phyloP scores from a whole-genome alignment of 2,797 vertebrate species.

The Champsocephalus esox region DNA sequence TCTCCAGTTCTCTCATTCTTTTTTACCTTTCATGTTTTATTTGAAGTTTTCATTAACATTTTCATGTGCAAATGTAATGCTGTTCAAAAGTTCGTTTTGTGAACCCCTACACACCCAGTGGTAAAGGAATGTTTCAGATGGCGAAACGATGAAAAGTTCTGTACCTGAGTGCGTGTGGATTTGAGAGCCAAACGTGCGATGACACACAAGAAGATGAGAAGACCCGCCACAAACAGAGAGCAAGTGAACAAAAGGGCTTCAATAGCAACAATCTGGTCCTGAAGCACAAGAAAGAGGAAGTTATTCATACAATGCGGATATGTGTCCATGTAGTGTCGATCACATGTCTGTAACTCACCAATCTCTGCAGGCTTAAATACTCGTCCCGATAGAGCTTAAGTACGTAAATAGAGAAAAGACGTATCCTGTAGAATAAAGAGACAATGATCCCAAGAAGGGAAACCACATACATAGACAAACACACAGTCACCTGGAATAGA shows the following conservation, averaged over 20 bases:
- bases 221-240: conserved; percentile 52
- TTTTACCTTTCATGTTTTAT: background rate
- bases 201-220: conserved; percentile 71
- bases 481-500: conserved; percentile 73
- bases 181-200: conserved; percentile 67
- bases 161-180: conserved; percentile 74
- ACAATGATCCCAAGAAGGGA: conserved; percentile 61
- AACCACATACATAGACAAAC: conserved; percentile 74
- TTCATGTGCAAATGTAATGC: background rate
- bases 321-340: background rate
- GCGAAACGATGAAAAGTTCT: background rate
- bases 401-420: accelerated
- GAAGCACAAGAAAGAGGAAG: background rate
- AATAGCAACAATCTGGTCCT: background rate
- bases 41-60: background rate
- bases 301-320: conserved; percentile 1
- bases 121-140: background rate
- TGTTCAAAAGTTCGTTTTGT: background rate
- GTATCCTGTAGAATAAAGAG: conserved; percentile 22
- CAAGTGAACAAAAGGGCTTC: conserved; percentile 51
- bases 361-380: no score
- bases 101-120: no score
- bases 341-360: conserved; percentile 44
- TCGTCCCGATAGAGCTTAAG: no score
- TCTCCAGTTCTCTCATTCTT: background rate